These are phyloP conservation scores for Lagopus muta DNA, from an alignment of 2,113 vertebrate genomes.

Conservation along the genomic window DNA sequence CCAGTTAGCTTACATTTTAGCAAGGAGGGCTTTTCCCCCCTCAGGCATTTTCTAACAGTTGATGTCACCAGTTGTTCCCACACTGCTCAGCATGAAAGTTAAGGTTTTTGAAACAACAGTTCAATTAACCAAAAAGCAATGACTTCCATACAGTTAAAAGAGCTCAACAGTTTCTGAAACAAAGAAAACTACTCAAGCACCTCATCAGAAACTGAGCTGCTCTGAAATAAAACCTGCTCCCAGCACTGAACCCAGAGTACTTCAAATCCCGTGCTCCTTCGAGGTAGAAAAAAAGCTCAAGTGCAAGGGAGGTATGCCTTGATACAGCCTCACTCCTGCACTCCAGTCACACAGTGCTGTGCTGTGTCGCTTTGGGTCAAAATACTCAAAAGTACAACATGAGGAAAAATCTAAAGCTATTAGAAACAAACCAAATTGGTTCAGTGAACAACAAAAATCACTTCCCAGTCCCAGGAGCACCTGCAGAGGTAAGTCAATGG, in stretches of 20 bases:
- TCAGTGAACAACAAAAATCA: not conserved
- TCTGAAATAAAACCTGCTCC: not conserved
- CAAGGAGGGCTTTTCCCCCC: not conserved
- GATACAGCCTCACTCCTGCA: not conserved
- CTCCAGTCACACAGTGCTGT: fast-evolving
- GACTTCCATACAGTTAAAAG: not conserved
- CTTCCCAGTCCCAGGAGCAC: not conserved
- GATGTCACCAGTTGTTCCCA: not conserved
- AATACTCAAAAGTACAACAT: not conserved
- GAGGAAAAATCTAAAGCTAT: not conserved
- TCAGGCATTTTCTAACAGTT: not conserved
- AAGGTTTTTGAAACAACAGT: not conserved
- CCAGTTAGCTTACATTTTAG: not conserved
- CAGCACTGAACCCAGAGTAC: not conserved
- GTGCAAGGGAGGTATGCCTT: not conserved
- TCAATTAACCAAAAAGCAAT: not conserved
- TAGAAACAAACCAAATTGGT: not conserved
- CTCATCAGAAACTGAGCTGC: not conserved
- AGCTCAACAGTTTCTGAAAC: not conserved
- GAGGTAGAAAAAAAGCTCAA: not conserved
- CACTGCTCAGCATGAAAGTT: not conserved
- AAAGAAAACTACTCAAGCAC: not conserved
- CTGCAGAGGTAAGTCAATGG: not conserved
- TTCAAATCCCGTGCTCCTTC: not conserved
- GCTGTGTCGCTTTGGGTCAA: not conserved